Base-by-base conservation (phyloP, 1,140 invertebrate species). In the Trissolcus basalis region DNA sequence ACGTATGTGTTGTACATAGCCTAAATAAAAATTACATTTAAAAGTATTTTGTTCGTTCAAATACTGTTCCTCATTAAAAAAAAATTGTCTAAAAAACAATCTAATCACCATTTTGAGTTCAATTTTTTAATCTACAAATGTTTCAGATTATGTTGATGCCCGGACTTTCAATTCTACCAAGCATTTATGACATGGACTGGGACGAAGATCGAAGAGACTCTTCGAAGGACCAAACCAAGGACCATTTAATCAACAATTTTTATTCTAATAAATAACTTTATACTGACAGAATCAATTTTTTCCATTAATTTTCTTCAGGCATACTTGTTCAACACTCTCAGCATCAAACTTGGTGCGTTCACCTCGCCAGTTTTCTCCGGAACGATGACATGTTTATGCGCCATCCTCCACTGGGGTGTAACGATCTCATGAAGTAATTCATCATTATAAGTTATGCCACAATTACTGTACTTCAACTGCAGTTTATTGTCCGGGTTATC, bases 121-220 rank as follows among this genome's bases (percentile, higher is more conserved):
- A n/a, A n/a, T n/a, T n/a, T n/a, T n/a, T n/a, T n/a, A n/a, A n/a
- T n/a, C n/a, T n/a, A n/a, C n/a, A n/a, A n/a, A n/a, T n/a, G n/a
- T n/a, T n/a, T n/a, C n/a, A n/a, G n/a, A n/a, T n/a, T n/a, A n/a
- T n/a, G n/a, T 96, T 94, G 87, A 97, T 99, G 95, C 97, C 97
- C 11, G 97, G 97, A 49, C 89, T 99, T 41, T 92, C 97, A 16
- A 99, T 97, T 0, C 90, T 98, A 55, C 98, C 98, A 16, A 95
- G 94, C 82, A 97, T 99, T 85, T 99, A 96, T 84, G 98, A 99
- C 83, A 99, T 99, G 77, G 97, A 99, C 83, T 92, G 98, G 74
- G 94, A 99, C 86, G 93, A 93, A 13, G 84, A 96, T 98, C 77
- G 92, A 96, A 87, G 97, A n/a, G 97, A 44, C 87, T 98, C 4